These are phyloP conservation scores for Ochotona curzoniae DNA, from an alignment of 2,113 vertebrate genomes.

Conservation along the genomic window DNA sequence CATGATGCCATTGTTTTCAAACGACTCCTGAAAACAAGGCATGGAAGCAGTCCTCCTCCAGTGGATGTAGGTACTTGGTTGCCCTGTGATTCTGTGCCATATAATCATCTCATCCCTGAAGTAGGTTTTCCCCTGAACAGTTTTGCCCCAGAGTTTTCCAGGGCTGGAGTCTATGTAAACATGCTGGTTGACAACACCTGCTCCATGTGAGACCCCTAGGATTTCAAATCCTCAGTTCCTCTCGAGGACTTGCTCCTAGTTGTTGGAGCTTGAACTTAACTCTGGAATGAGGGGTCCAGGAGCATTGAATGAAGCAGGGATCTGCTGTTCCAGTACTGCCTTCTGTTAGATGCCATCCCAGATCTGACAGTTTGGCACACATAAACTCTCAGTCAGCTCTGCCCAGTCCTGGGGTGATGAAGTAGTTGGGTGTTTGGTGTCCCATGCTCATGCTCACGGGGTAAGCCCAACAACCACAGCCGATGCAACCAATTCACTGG, in stretches of 20 bases:
- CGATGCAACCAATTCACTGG: background rate
- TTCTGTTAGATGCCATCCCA: background rate
- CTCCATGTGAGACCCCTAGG: background rate
- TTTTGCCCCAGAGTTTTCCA: background rate
- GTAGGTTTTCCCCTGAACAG: background rate
- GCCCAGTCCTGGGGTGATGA: background rate
- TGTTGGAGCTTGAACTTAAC: too few species aligned
- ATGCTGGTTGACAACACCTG: background rate
- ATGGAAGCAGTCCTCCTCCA: background rate
- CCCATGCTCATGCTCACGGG: rapidly evolving
- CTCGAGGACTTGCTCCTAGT: background rate
- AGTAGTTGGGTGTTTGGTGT: background rate
- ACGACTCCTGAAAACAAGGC: background rate
- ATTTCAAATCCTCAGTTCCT: background rate
- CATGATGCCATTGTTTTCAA: background rate
- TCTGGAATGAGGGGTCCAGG: too few species aligned
- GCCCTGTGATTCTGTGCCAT: background rate
- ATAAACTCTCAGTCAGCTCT: background rate
- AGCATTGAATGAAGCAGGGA: background rate
- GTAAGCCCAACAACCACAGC: background rate
- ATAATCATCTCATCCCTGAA: background rate
- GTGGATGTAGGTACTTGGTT: background rate
- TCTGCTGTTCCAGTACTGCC: background rate
- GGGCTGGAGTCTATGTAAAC: background rate
- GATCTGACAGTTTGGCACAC: rapidly evolving